Evolutionary conservation across 2,888 invertebrate genomes (phyloP).

Genomic region (Biston betularia): DNA sequence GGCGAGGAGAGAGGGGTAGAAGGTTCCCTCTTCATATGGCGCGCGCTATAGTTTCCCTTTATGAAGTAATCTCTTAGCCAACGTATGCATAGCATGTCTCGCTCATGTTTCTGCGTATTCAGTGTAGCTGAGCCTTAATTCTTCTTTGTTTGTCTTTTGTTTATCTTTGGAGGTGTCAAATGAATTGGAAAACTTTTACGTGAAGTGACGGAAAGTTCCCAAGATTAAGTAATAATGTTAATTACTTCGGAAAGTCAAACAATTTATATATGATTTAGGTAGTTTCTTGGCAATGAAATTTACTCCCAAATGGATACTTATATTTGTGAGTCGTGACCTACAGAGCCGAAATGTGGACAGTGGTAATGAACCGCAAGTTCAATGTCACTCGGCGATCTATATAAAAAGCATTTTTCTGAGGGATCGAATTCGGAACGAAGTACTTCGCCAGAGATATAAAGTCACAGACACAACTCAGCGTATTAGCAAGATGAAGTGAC

Average conservation of each 20-base stretch:
- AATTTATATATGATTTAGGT: background rate
- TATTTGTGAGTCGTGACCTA: background rate
- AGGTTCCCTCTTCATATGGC: too few species aligned
- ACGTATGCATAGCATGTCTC: background rate
- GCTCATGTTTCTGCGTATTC: background rate
- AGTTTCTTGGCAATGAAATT: background rate
- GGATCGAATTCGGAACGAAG: too few species aligned
- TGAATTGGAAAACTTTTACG: slow-evolving; percentile 24
- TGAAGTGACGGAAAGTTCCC: slow-evolving; percentile 6
- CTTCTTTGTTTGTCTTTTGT: slow-evolving; percentile 26
- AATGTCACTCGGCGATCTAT: too few species aligned
- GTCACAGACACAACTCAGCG: too few species aligned
- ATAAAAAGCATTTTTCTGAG: too few species aligned
- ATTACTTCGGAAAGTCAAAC: slow-evolving; percentile 11
- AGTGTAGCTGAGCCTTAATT: slow-evolving; percentile 7
- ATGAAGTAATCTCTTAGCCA: background rate
- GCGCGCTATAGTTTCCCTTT: too few species aligned
- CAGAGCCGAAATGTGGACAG: too few species aligned
- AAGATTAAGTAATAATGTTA: slow-evolving; percentile 9
- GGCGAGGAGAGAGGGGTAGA: too few species aligned
- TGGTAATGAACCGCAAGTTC: too few species aligned
- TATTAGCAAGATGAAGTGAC: too few species aligned
- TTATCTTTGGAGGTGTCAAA: slow-evolving; percentile 28
- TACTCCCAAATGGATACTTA: background rate
- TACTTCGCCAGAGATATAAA: too few species aligned